Evolutionary conservation across 2,113 vertebrate genomes (phyloP).

Genomic region (Plectropomus leopardus): DNA sequence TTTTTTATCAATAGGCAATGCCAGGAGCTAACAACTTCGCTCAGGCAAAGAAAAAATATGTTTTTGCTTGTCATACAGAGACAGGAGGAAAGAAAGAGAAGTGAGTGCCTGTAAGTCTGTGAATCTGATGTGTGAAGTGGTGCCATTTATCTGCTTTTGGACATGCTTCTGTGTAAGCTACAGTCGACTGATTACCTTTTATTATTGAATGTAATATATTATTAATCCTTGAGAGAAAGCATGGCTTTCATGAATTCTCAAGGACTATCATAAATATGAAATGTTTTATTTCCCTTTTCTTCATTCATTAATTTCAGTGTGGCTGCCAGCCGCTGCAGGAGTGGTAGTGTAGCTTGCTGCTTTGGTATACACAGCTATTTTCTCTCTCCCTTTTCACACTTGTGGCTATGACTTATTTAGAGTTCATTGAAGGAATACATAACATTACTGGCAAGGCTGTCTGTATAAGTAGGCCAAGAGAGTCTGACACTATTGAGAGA

Average conservation of each 20-base stretch:
- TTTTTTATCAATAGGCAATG: conserved; percentile 53
- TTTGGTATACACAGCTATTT: conserved; percentile 59
- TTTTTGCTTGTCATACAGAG: conserved; percentile 31
- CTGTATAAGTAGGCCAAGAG: conserved; percentile 77
- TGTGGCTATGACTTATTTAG: conserved; percentile 80
- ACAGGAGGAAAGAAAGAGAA: conserved; percentile 30
- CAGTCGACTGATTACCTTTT: conserved; percentile 76
- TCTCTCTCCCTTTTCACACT: conserved; percentile 59
- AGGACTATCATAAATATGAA: conserved; percentile 80
- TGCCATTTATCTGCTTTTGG: conserved; percentile 53
- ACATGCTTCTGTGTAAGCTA: conserved; percentile 62
- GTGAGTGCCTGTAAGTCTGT: conserved; percentile 19
- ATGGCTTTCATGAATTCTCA: conserved; percentile 63
- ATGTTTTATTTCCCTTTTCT: conserved; percentile 65
- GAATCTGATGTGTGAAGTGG: conserved; percentile 37
- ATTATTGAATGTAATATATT: conserved; percentile 78
- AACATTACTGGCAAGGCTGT: conserved; percentile 74
- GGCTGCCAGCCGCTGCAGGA: conserved; percentile 62
- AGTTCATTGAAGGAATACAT: conserved; percentile 77
- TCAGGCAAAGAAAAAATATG: conserved; percentile 32
- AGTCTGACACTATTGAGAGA: conserved; percentile 75
- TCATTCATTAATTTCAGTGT: conserved; percentile 73
- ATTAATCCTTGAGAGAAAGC: conserved; percentile 75
- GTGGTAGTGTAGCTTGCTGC: conserved; percentile 34
- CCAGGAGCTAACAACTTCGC: conserved; percentile 46